These are phyloP conservation scores for Hippocampus barbouri DNA, from an alignment of 2,113 vertebrate species.

Conservation along the genomic window DNA sequence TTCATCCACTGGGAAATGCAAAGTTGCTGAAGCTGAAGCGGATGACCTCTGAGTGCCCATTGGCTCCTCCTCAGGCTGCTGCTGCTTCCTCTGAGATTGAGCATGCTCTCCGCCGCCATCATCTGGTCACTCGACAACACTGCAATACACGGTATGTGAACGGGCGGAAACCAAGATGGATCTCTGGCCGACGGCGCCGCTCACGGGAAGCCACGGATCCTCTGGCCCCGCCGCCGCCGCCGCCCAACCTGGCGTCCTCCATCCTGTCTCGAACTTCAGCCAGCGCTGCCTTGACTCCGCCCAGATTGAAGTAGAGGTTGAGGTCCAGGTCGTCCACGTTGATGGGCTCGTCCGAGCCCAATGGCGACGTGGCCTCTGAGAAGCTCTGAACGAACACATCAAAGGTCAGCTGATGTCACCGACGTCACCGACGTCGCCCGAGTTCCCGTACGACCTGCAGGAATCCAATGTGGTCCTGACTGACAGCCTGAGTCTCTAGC, in stretches of 20 bases:
- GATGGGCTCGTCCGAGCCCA: constrained; percentile 8
- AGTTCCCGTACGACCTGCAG: constrained; percentile 57
- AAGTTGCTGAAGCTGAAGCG: neutral
- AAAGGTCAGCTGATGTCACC: neutral
- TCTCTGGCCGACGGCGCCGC: neutral
- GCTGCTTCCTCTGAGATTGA: constrained; percentile 54
- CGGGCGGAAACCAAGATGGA: neutral
- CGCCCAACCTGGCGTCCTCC: constrained; percentile 57
- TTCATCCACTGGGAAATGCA: neutral
- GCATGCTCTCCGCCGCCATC: constrained; percentile 55
- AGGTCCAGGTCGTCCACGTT: constrained; percentile 40
- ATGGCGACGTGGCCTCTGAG: constrained; percentile 39
- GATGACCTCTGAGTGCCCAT: constrained; percentile 65
- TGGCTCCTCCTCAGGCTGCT: constrained; percentile 58
- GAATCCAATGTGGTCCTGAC: constrained; percentile 74
- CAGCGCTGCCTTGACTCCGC: constrained; percentile 58
- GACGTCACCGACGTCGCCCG: neutral
- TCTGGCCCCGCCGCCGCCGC: constrained; percentile 23
- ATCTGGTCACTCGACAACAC: constrained; percentile 33
- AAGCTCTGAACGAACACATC: constrained; percentile 40
- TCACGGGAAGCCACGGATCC: constrained; percentile 44
- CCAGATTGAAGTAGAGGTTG: constrained; percentile 56
- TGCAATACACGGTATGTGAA: constrained; percentile 16
- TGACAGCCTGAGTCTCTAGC: constrained; percentile 66
- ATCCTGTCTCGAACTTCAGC: constrained; percentile 58